These are phyloP conservation scores for Ganaspis brasiliensis DNA, from an alignment of 2,888 invertebrate species.

Conservation along the genomic window DNA sequence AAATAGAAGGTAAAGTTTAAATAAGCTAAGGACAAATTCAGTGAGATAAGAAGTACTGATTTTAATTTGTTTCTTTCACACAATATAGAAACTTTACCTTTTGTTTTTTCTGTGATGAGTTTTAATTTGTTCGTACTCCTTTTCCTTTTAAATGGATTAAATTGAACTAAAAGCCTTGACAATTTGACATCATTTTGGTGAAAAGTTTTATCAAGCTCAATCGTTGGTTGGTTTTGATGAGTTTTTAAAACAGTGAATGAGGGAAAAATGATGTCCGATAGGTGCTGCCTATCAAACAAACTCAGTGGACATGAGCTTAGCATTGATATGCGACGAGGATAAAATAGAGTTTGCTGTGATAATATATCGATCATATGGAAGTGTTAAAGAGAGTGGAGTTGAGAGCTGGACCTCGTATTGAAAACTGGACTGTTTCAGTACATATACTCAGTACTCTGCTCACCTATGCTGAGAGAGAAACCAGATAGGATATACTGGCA, in stretches of 20 bases:
- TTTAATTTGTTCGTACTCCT: no score
- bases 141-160: slow-evolving; percentile 46
- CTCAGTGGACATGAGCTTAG: slow-evolving; percentile 9
- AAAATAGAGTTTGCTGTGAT: slow-evolving; percentile 72
- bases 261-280: slow-evolving; percentile 47
- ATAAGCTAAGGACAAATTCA: no score
- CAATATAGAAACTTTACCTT: no score
- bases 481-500: slow-evolving; percentile 75
- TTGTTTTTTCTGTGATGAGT: no score
- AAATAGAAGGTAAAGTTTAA: no score
- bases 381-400: slow-evolving; percentile 45
- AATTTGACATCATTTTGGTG: neutral
- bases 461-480: slow-evolving; percentile 67
- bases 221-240: slow-evolving; percentile 19
- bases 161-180: slow-evolving; percentile 34
- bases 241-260: slow-evolving; percentile 21
- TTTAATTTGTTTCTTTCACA: no score
- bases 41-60: no score
- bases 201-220: slow-evolving; percentile 24
- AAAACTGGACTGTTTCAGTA: slow-evolving; percentile 72
- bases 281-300: slow-evolving; percentile 10
- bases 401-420: slow-evolving; percentile 61
- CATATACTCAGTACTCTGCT: no score
- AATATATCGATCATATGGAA: slow-evolving; percentile 77
- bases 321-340: slow-evolving; percentile 53